Evolutionary conservation across 1,140 invertebrate genomes (phyloP), one percentile per base, ranked within the genome.

Genomic region (Babylonia areolata): DNA sequence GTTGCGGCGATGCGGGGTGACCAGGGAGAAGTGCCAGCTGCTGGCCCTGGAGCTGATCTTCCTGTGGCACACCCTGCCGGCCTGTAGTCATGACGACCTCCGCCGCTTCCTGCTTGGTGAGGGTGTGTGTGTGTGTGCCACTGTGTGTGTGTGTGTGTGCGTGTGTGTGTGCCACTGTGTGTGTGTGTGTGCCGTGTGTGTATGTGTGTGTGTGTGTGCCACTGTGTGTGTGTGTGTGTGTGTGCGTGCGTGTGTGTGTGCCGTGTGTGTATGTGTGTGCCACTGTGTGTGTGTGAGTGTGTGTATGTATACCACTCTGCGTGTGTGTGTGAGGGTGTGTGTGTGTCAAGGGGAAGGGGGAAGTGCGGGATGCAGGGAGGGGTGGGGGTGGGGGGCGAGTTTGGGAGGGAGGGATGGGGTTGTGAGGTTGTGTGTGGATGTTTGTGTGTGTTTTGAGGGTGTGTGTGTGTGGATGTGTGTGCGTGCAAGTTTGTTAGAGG

Each of bases 51-150:
- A 97, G 92, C 94, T 97, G 88, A 93, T 97, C 11, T 97, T 96
- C 88, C 93, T 97, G 39, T 97, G 96, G 96, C 96, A 97, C 91
- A 95, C 96, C 6, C 93, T 97, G 88, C 95, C 96, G 1, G 96
- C 96, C 39, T 96, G 96, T 92, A 95, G 93, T 3, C 69, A 84
- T 0, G 93, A 95, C 51, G 94, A 95, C 79, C 89, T 96, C 3
- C 83, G 81, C 42, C 91, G 91, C 11, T 90, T 88, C 35, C 85
- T 91, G 28, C 85, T 89, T 86, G 91, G 91, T 91, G 64, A 23
- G 64, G 15, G 64, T 69, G 64, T 69, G 23, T 69, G 23, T 28
- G 31, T 69, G 64, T 69, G 64, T 69, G 64, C 28, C 6, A n/a
- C n/a, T n/a, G 28, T 69, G 64, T 69, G 0, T 28, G 64, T 69